Evolutionary conservation across 1,140 invertebrate species (phyloP).

Genomic region (Alviniconcha marisindica): DNA sequence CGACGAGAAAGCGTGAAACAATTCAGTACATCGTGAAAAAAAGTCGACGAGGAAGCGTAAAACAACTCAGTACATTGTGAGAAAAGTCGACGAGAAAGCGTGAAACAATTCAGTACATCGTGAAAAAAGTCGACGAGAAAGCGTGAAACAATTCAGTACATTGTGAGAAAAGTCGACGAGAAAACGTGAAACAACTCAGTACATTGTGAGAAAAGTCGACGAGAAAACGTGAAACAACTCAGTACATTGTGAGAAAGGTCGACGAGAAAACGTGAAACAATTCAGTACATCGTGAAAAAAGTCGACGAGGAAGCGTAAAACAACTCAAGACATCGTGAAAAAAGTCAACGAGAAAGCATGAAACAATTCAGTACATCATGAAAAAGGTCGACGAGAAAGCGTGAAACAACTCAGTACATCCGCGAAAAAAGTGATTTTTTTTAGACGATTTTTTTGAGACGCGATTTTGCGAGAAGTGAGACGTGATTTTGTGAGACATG

Average conservation of each 20-base stretch:
- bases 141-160: not conserved
- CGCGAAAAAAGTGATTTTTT: too few relatives aligned
- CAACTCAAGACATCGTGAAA: not conserved
- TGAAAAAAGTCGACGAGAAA: too few relatives aligned
- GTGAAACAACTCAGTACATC: not conserved
- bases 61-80: too few relatives aligned
- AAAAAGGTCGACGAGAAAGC: not conserved
- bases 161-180: not conserved
- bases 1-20: too few relatives aligned
- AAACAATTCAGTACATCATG: not conserved
- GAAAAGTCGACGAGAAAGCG: too few relatives aligned
- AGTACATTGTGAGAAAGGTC: not conserved
- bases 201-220: not conserved
- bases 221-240: not conserved
- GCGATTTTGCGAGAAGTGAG: too few relatives aligned
- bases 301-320: not conserved
- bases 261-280: too few relatives aligned
- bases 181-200: not conserved
- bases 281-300: too few relatives aligned
- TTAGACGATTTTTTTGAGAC: too few relatives aligned
- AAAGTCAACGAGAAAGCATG: constrained; percentile 3
- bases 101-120: not conserved
- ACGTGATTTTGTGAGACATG: too few relatives aligned
- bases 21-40: too few relatives aligned
- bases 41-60: not conserved